Base-by-base conservation (phyloP, 2,888 invertebrate genomes). In the Agrotis ipsilon region DNA sequence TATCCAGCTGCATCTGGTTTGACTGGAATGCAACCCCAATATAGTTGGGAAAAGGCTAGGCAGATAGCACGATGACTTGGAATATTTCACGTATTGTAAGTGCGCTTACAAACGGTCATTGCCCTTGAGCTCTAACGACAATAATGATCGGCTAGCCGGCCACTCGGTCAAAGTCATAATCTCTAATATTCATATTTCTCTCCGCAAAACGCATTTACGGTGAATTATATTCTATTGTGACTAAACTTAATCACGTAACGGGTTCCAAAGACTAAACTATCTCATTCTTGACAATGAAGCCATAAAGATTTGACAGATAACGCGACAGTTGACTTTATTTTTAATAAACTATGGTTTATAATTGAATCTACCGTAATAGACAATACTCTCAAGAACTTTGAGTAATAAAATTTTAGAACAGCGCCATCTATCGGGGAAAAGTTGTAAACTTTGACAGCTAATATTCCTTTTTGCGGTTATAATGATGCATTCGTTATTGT, bases 341-440 rank as follows among this genome's bases (percentile, higher is more conserved):
- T 14, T 9, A 24, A 13, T 62, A 51, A 52, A 61, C 18, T 27
- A 21, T 21, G 39, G 16, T 49, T 55, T 66, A n/a, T 45, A 61
- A 51, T 60, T 58, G 13, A 43, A 32, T 18, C 0, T 54, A 71
- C 67, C 63, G 76, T 71, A 75, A 14, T n/a, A n/a, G 24, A 39
- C 21, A 32, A 51, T 57, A 21, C n/a, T 16, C 11, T 59, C 2
- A 48, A 54, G 39, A 21, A 60, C 16, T 24, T 14, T 18, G 5
- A 0, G 43, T 39, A 16, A 4, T 24, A n/a, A 57, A 49, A 48
- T 6, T 62, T 27, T 49, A 4, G 3, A 39, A 72, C 9, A 68
- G 1, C 21, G 81, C 61, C 68, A 81, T 81, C 81, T 79, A 55
- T 72, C 57, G 24, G 14, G 6, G 3, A 32, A 1, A 0, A 55